Conservation (phyloP, 2,113 vertebrate species). For the Gadus chalcogrammus region DNA sequence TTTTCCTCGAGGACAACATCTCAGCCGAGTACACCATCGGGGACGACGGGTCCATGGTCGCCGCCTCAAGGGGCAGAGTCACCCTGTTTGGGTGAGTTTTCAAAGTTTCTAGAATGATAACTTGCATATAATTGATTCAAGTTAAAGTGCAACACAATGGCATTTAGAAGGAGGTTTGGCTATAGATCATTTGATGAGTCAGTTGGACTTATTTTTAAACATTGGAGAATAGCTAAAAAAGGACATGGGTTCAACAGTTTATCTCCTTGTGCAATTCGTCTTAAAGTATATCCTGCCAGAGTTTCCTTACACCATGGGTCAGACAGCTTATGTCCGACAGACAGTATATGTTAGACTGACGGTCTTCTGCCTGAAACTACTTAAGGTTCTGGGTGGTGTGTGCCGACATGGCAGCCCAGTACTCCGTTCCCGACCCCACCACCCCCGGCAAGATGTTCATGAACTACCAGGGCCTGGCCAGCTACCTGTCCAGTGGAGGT, state of each 20-base stretch:
- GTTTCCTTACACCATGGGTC: not conserved
- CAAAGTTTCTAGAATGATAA: too few species aligned
- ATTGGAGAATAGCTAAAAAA: too few species aligned
- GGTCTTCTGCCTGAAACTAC: not conserved
- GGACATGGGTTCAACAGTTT: too few species aligned
- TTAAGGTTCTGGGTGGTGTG: conserved; percentile 90
- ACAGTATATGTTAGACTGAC: not conserved
- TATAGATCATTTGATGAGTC: too few species aligned
- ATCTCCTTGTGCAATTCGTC: not conserved
- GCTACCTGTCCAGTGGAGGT: conserved; percentile 92
- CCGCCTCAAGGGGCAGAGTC: conserved; percentile 85
- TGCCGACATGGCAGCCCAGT: conserved; percentile 91
- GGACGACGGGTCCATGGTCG: conserved; percentile 86
- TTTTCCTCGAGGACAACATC: conserved; percentile 95
- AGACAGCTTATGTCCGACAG: too few species aligned
- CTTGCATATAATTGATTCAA: too few species aligned
- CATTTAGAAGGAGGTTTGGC: too few species aligned
- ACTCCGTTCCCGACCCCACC: conserved; percentile 79
- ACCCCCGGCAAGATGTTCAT: conserved; percentile 91
- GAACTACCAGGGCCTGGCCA: conserved; percentile 90
- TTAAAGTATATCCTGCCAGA: not conserved
- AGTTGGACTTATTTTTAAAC: too few species aligned
- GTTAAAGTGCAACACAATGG: too few species aligned
- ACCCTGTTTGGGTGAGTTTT: conserved; percentile 85
- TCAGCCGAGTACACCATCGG: conserved; percentile 87